A percentile compares a stretch with the other conserved stretches of the same genome.
phyloP scores from a whole-genome alignment of 2,113 vertebrate genomes.

The Leucopsar rothschildi region DNA sequence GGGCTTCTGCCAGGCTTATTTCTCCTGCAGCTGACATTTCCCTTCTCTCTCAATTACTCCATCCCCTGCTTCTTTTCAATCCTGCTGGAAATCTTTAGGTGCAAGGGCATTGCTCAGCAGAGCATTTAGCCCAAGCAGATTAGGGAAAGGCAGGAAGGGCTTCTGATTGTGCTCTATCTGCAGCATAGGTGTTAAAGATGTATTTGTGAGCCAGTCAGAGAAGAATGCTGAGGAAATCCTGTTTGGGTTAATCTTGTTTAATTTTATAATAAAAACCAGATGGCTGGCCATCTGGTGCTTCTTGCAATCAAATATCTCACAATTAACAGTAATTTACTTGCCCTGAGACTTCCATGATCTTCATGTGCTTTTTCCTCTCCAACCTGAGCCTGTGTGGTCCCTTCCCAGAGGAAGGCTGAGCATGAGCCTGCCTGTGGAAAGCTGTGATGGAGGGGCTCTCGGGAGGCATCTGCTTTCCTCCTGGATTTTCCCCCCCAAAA shows the following conservation, averaged over 20 bases:
- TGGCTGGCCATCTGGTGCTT: conserved; percentile 58
- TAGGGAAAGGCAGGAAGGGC: conserved; percentile 9
- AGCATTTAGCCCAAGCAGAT: background rate
- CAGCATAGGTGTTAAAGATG: conserved; percentile 43
- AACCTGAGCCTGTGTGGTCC: conserved; percentile 51
- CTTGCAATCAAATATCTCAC: conserved; percentile 66
- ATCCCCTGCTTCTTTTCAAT: background rate
- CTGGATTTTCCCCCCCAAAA: background rate
- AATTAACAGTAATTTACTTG: conserved; percentile 67
- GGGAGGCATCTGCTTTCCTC: background rate
- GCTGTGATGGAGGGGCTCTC: background rate
- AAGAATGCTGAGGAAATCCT: conserved; percentile 62
- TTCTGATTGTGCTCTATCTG: conserved; percentile 24
- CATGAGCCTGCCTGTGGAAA: background rate
- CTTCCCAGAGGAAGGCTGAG: background rate
- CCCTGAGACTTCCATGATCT: conserved; percentile 41
- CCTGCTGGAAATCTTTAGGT: background rate
- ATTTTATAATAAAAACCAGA: conserved; percentile 65
- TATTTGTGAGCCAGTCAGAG: conserved; percentile 48
- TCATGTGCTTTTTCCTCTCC: background rate
- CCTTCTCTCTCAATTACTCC: background rate
- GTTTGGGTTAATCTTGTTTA: conserved; percentile 65
- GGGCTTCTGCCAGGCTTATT: background rate
- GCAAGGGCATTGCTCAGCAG: background rate
- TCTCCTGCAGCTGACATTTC: background rate